A percentile compares a stretch with the other conserved stretches of the same genome.
Conservation (phyloP, 64 coral and sea anemone genomes). For the Pachyseris speciosa region DNA sequence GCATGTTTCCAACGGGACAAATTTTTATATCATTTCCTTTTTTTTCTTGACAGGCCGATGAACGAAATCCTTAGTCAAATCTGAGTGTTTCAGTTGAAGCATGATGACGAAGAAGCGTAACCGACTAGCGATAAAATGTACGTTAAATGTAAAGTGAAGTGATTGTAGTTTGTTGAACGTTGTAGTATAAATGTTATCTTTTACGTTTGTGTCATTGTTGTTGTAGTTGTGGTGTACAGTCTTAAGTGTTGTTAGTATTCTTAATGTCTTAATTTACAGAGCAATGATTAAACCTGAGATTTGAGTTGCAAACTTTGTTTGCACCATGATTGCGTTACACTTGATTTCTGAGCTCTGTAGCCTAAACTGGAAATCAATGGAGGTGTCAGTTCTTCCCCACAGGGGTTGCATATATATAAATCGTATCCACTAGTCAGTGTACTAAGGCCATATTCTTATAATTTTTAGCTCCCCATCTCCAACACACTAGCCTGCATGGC, state of each 20-base stretch:
- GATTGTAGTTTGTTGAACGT: not conserved
- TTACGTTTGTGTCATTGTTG: too few relatives aligned
- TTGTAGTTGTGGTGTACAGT: not conserved
- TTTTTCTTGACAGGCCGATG: not conserved
- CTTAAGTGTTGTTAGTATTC: not conserved
- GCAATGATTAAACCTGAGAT: slow-evolving; percentile 22
- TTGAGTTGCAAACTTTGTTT: not conserved
- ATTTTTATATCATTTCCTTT: not conserved
- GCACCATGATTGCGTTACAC: slow-evolving; percentile 16
- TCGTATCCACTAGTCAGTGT: too few relatives aligned
- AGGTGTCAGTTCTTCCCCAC: too few relatives aligned
- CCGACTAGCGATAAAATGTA: slow-evolving; percentile 32
- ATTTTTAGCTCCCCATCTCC: too few relatives aligned
- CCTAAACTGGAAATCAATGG: not conserved
- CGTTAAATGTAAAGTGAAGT: not conserved
- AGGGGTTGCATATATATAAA: too few relatives aligned
- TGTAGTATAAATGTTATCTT: not conserved
- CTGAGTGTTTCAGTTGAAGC: slow-evolving; percentile 34
- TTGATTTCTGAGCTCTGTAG: slow-evolving; percentile 56
- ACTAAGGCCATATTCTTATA: too few relatives aligned
- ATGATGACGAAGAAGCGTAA: not conserved
- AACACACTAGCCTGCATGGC: too few relatives aligned
- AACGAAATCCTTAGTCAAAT: slow-evolving; percentile 36
- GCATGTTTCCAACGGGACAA: not conserved
- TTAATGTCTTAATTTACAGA: not conserved